Evolutionary conservation across 2,113 vertebrate species (phyloP), one percentile per base, ranked within the genome.

Genomic region (Crypturellus undulatus): DNA sequence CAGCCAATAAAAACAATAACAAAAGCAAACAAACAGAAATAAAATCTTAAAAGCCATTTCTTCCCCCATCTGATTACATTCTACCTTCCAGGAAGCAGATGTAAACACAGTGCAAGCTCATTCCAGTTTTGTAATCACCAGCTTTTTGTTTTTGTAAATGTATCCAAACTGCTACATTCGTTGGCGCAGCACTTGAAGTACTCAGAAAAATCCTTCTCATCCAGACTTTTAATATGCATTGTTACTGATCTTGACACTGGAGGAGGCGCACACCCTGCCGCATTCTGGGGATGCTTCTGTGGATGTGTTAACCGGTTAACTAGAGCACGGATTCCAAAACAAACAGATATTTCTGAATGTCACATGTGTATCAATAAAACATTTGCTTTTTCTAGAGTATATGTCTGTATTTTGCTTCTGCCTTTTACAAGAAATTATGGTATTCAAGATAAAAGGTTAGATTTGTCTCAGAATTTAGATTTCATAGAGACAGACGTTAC

Each of bases 11-110:
- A 3, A 6, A 25, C 30, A 79, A 56, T 30, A 56, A 56, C 54
- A 56, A 56, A 80, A 60, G 58, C 24, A 49, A 49, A 8, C 7
- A 64, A 51, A 3, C 49, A 86, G 54, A 93, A 78, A 83, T 30
- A 82, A 52, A 71, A 56, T 86, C 59, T 93, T 83, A 67, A 89
- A 94, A 89, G 70, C n/a, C 43, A 45, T 65, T 77, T 70, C 77
- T 73, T 88, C 92, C 40, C 93, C 95, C 80, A 45, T 93, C 26
- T 92, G 86, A 93, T 94, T 47, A 34, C 56, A 58, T 71, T 94
- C 79, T 79, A 68, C 82, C 85, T 94, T 96, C 77, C 71, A 85
- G 90, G 63, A 96, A 89, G 72, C 59, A 81, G 43, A 82, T 42
- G 52, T 86, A 95, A 97, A 93, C 54, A 71, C 36, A 56, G 9